A percentile compares a stretch with the other conserved stretches of the same genome.
These are phyloP conservation scores for Parazoanthus darwini DNA, from an alignment of 92 coral and sea anemone genomes.

Conservation along the genomic window DNA sequence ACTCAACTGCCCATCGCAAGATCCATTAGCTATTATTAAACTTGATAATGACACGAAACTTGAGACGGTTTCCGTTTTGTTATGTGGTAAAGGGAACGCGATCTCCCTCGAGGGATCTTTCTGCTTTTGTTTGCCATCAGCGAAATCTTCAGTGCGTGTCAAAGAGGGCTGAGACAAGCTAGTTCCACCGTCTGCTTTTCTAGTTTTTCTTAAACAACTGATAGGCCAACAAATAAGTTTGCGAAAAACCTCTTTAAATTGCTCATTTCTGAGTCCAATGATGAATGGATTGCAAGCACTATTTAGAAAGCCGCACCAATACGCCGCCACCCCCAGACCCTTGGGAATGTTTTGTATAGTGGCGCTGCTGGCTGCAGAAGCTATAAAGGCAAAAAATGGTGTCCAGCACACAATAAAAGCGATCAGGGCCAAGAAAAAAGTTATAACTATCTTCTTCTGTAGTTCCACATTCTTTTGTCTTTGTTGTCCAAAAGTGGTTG, in stretches of 20 bases:
- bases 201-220: background rate
- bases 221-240: conserved; percentile 55
- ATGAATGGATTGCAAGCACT: conserved; percentile 83
- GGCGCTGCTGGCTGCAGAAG: conserved; percentile 63
- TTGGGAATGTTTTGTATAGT: conserved; percentile 62
- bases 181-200: background rate
- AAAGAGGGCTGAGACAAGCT: background rate
- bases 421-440: conserved; percentile 77
- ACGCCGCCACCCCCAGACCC: conserved; percentile 84
- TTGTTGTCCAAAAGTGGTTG: conserved; percentile 54
- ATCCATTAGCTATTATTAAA: background rate
- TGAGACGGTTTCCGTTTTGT: conserved; percentile 24
- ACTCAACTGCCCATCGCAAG: background rate
- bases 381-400: conserved; percentile 75
- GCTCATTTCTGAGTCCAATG: conserved; percentile 75
- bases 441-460: conserved; percentile 62
- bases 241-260: conserved; percentile 58
- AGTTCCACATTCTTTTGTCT: conserved; percentile 47
- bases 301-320: conserved; percentile 82
- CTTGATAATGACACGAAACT: conserved; percentile 10
- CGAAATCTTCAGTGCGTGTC: background rate
- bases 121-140: background rate
- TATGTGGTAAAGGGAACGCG: background rate
- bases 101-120: background rate
- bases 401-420: conserved; percentile 84